Evolutionary conservation across 2,113 vertebrate species (phyloP).

Genomic region (Arizona elegans): DNA sequence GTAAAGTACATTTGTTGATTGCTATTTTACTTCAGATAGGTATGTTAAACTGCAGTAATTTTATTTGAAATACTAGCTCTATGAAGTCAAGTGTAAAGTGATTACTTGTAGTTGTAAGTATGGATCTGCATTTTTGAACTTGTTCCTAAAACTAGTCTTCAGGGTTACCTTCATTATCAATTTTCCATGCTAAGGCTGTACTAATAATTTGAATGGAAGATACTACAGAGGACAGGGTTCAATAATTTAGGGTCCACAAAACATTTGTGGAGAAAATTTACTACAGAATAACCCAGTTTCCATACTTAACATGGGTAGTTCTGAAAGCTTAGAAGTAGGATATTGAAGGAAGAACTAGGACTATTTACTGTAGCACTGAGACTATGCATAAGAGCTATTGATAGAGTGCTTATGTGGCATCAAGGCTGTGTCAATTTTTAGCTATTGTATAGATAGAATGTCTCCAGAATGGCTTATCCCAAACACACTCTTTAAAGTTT

Average conservation of each 20-base stretch:
- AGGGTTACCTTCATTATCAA: no score
- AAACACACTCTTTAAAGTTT: background rate
- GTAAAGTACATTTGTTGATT: background rate
- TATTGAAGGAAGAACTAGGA: background rate
- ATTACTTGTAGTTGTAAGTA: background rate
- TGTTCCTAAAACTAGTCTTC: background rate
- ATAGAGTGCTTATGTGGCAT: background rate
- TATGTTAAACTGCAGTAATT: background rate
- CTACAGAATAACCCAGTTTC: background rate
- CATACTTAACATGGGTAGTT: background rate
- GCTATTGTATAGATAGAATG: background rate
- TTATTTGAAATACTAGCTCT: background rate
- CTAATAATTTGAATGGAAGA: background rate
- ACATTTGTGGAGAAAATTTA: background rate
- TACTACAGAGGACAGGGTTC: background rate
- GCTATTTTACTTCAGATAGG: background rate
- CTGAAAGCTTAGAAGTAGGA: background rate
- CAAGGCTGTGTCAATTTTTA: background rate
- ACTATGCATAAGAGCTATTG: background rate
- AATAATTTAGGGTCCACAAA: background rate
- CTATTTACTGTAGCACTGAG: background rate
- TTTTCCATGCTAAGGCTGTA: background rate
- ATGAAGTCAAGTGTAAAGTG: background rate
- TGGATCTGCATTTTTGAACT: background rate
- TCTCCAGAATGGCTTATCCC: background rate